A percentile compares a stretch with the other conserved stretches of the same genome.
Evolutionary conservation across 2,888 invertebrate genomes (phyloP).

Genomic region (Eurytoma adleriae): DNA sequence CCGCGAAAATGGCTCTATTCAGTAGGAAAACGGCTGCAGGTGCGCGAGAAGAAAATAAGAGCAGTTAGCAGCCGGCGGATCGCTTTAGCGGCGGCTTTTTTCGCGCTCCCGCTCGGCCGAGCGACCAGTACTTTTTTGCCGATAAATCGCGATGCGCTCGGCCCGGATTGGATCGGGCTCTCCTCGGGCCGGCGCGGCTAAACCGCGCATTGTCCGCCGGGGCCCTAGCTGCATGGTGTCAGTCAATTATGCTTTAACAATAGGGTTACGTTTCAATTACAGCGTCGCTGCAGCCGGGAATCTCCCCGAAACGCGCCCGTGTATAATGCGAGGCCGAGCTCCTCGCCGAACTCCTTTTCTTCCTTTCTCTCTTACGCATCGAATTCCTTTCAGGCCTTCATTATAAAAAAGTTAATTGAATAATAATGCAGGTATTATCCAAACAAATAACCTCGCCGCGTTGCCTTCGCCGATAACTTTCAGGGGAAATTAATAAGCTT

Average conservation of each 20-base stretch:
- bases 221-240: constrained; percentile 63
- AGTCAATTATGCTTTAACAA: constrained; percentile 74
- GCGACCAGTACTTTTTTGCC: constrained; percentile 22
- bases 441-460: constrained; percentile 32
- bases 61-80: not conserved
- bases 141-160: constrained; percentile 17
- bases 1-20: constrained; percentile 25
- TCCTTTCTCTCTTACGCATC: not conserved
- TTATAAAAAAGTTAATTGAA: constrained; percentile 52
- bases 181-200: too few relatives aligned
- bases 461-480: constrained; percentile 17
- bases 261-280: constrained; percentile 72
- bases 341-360: constrained; percentile 14
- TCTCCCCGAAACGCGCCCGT: constrained; percentile 3
- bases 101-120: not conserved
- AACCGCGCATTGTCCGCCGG: not conserved
- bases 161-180: constrained; percentile 17
- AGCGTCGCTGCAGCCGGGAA: constrained; percentile 15
- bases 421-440: constrained; percentile 43
- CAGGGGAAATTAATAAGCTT: constrained; percentile 28
- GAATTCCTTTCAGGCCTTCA: not conserved
- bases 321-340: not conserved
- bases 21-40: constrained; percentile 16
- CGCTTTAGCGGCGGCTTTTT: too few relatives aligned
- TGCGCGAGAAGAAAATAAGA: constrained; percentile 1